Evolutionary conservation across 2,797 vertebrate species (phyloP), one percentile per base, ranked within the genome.

Genomic region (Chromis chromis): DNA sequence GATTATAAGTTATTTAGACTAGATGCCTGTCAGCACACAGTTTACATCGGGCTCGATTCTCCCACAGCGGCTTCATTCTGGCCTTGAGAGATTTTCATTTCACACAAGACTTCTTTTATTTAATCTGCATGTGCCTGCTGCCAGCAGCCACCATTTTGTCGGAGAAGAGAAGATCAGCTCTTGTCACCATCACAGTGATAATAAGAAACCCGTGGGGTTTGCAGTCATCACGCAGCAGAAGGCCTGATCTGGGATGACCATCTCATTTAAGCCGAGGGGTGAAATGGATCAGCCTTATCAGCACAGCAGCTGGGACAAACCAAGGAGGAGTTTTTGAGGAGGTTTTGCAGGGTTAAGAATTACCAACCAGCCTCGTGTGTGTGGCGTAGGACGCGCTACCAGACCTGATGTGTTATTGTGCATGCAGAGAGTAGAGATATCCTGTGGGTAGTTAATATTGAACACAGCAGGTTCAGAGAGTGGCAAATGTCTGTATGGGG

Each of bases 391-490:
- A 39, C 28, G 59, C 63, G 73, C 70, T 59, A 68, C 48, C 63
- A 66, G 28, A 84, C 66, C 66, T 49, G 31, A 79, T 70, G 76
- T 88, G 86, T 81, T 48, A 66, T 48, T 55, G 70, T 76, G 77
- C 84, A 86, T 70, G 85, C 78, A 76, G 87, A 60, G 72, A 76
- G 57, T 68, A 59, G 83, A 76, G 85, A 71, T 79, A 62, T 81
- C 86, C 92, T 77, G 88, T 78, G 78, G 92, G 80, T 78, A 86
- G 76, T 78, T 92, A 91, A 92, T 93, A 92, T 91, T 89, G 74
- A 88, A 89, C 90, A 56, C 91, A 92, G 91, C 92, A 78, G 90
- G 91, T 84, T 81, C 58, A 81, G 70, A 80, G 74, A 83, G 55
- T 46, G 74, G 85, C 86, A 84, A 86, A 87, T 79, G 77, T 79